phyloP scores from a whole-genome alignment of 2,888 invertebrate genomes.

The Nasonia oneida region DNA sequence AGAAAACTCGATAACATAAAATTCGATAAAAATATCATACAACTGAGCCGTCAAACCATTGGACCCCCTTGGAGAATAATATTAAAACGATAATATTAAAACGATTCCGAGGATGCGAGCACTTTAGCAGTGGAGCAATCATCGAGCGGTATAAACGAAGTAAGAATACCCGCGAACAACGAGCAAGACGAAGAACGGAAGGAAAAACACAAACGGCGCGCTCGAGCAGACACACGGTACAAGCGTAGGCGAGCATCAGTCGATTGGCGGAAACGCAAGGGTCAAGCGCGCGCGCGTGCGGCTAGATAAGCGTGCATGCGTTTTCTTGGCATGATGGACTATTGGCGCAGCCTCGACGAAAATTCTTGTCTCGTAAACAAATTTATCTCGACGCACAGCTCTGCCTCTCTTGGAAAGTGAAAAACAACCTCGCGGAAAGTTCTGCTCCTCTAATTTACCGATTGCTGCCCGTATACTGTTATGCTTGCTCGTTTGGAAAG shows the following conservation, averaged over 20 bases:
- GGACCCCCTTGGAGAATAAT: too few relatives aligned
- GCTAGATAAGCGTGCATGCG: constrained; percentile 4
- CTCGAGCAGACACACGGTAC: too few relatives aligned
- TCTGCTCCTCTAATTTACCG: neutral
- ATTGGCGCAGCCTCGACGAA: constrained; percentile 4
- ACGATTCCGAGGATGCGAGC: neutral
- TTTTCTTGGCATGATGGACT: constrained; percentile 2
- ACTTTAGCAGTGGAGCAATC: neutral
- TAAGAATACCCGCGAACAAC: neutral
- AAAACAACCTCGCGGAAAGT: neutral
- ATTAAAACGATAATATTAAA: neutral
- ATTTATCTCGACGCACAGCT: neutral
- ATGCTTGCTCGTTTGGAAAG: too few relatives aligned
- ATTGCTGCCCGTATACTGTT: too few relatives aligned
- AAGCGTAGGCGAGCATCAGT: neutral
- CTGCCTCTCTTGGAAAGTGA: neutral
- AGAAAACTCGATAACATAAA: too few relatives aligned
- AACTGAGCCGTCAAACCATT: too few relatives aligned
- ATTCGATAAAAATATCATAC: too few relatives aligned
- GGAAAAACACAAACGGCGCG: neutral
- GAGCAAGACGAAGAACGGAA: neutral
- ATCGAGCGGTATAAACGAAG: neutral
- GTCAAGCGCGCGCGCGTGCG: neutral
- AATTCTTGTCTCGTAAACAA: constrained; percentile 1
- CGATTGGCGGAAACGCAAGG: constrained; percentile 13